These are phyloP conservation scores for Echeneis naucrates DNA, from an alignment of 2,797 vertebrate genomes.

Conservation along the genomic window DNA sequence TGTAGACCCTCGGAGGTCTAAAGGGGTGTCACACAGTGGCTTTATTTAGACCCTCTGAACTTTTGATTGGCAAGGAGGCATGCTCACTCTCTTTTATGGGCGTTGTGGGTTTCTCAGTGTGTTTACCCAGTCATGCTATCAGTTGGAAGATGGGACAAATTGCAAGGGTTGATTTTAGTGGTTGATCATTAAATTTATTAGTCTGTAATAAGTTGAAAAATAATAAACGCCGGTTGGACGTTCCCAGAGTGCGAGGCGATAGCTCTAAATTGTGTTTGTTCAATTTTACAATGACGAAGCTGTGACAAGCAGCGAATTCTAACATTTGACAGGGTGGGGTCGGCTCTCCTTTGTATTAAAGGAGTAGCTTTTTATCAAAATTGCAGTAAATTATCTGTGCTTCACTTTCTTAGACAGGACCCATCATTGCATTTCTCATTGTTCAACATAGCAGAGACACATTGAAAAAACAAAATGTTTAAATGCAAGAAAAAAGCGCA, in stretches of 20 bases:
- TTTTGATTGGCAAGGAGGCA: constrained; percentile 76
- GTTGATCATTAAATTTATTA: neutral
- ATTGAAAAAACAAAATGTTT: too few species aligned
- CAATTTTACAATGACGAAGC: neutral
- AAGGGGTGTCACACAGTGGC: constrained; percentile 69
- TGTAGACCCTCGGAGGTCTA: constrained; percentile 69
- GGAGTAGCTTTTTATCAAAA: neutral
- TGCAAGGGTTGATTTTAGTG: neutral
- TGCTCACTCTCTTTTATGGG: constrained; percentile 46
- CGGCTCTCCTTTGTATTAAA: neutral
- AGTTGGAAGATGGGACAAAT: neutral
- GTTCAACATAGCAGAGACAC: neutral
- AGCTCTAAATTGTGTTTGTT: neutral
- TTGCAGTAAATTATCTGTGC: neutral
- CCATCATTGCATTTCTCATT: neutral
- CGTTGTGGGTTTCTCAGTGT: constrained; percentile 7
- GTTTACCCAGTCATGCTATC: constrained; percentile 14
- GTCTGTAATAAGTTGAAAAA: neutral
- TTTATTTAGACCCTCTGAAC: constrained; percentile 80
- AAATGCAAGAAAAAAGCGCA: too few species aligned
- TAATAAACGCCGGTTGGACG: neutral
- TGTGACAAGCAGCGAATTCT: neutral
- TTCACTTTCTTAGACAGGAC: neutral
- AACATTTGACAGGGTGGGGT: neutral
- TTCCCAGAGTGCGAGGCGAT: neutral